Evolutionary conservation across 2,888 invertebrate species (phyloP), one percentile per base, ranked within the genome.

Genomic region (Drepana falcataria): DNA sequence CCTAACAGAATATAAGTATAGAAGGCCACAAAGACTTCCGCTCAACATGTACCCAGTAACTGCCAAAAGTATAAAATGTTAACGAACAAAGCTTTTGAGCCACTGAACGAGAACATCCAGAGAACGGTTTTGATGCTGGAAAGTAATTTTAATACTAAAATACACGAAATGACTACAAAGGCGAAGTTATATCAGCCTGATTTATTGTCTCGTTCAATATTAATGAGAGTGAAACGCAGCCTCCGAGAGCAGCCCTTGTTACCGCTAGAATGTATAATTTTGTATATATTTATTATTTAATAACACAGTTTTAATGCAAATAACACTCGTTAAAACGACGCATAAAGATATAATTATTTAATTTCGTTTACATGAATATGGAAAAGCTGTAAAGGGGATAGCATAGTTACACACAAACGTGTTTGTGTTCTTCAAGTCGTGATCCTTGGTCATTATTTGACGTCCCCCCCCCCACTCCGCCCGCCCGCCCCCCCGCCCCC

Each of bases 141-240:
- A 34, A 33, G 35, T 34, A 33, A 44, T 40, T 51, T 51, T 51
- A 40, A 40, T 51, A 51, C 40, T 51, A 40, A 51, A 51, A 51
- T 40, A 51, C 51, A 51, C 51, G 40, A 51, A 51, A 40, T 41
- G 3, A 21, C 41, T 40, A 40, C 51, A 40, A 51, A 51, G 40
- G 40, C 35, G 7, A 51, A 51, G 51, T 51, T 51, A 40, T 41
- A 51, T 41, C 40, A 51, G 47, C 47, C n/a, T 49, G 35, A 54
- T 54, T 51, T 40, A 54, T 51, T 7, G 51, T 47, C 7, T 40
- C 37, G 54, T 54, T 51, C 35, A 54, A 51, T 54, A 51, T 51
- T 51, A 51, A 51, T 51, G 40, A 51, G 51, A 51, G 21, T 21
- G 34, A 51, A 40, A 40, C 21, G 34, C 40, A 51, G 33, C 49